Evolutionary conservation across 2,888 invertebrate genomes (phyloP), one percentile per base, ranked within the genome.

Genomic region (Eupeodes luniger): DNA sequence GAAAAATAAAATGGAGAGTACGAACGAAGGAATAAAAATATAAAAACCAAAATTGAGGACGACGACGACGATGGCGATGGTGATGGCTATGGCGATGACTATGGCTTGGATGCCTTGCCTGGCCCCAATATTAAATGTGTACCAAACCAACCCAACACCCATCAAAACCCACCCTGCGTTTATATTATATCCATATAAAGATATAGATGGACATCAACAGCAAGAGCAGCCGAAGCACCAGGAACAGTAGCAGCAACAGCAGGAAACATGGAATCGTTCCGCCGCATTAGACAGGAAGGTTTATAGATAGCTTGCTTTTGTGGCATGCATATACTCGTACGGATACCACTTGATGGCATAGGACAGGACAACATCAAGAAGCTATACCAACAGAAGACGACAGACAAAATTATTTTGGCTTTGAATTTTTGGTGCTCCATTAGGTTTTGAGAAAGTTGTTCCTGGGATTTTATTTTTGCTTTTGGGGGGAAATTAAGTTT

Each of bases 261-360:
- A 75, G 79, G 74, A 80, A 69, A 76, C 84, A 81, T 85, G 51
- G 66, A 66, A 85, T 67, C 77, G 81, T 85, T 81, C 44, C 77
- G 72, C 85, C 85, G 81, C 85, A 85, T 85, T 81, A 81, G 72
- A 78, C 67, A 77, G 77, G 77, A 74, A 81, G 81, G 76, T 81
- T 77, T 67, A 72, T 27, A 27, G 27, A 27, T 27, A 27, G 27
- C 27, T 27, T 27, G 72, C 72, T 81, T 85, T 85, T 81, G 81
- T 81, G 85, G 85, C 85, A 59, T 66, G 51, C 47, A 61, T 40
- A 27, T 27, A 27, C 27, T 27, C 27, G 27, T 27, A 72, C 66
- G 40, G 40, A 40, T 40, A 40, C 40, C 49, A 70, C 47, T 34
- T 34, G 7, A 67, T 49, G 51, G 34, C 47, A 16, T 40, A 80